Percentiles rank a stretch among this genome's conserved stretches.
These are phyloP conservation scores for Lochmaea crataegi DNA, from an alignment of 2,888 invertebrate genomes.

Conservation along the genomic window DNA sequence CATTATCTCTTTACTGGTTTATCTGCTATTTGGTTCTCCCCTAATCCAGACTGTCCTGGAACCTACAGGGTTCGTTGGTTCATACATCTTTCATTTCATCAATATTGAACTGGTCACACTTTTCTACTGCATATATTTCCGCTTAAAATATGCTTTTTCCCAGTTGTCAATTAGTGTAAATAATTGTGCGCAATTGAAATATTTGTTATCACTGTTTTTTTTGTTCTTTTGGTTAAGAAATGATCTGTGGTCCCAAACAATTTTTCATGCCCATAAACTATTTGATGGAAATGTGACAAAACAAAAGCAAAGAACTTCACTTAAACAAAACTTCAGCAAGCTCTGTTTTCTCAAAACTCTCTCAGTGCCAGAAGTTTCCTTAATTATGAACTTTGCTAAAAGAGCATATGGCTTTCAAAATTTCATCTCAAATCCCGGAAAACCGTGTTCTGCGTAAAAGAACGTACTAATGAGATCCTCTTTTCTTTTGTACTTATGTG, in stretches of 20 bases:
- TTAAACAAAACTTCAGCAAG: slow-evolving; percentile 23
- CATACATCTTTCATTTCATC: too few species aligned
- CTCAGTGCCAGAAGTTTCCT: slow-evolving; percentile 30
- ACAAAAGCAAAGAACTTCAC: slow-evolving; percentile 14
- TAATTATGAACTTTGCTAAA: slow-evolving; percentile 37
- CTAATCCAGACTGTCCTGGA: too few species aligned
- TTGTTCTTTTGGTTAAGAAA: too few species aligned
- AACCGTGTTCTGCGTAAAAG: slow-evolving; percentile 27
- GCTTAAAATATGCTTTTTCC: too few species aligned
- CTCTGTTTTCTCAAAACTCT: slow-evolving; percentile 21
- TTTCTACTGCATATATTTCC: too few species aligned
- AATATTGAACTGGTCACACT: too few species aligned
- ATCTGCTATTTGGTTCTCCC: too few species aligned
- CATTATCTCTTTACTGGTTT: too few species aligned
- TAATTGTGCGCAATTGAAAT: too few species aligned
- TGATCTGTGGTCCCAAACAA: neutral
- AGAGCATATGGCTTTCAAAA: slow-evolving; percentile 39
- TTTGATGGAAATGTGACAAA: slow-evolving; percentile 2
- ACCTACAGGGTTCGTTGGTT: too few species aligned
- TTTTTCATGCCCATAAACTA: neutral
- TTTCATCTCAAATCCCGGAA: slow-evolving; percentile 28
- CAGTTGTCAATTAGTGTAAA: too few species aligned
- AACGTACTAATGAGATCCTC: slow-evolving; percentile 24
- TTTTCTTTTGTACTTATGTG: neutral
- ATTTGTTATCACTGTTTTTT: too few species aligned